Evolutionary conservation across 2,888 invertebrate genomes (phyloP), one percentile per base, ranked within the genome.

Genomic region (Hypsopygia costalis): DNA sequence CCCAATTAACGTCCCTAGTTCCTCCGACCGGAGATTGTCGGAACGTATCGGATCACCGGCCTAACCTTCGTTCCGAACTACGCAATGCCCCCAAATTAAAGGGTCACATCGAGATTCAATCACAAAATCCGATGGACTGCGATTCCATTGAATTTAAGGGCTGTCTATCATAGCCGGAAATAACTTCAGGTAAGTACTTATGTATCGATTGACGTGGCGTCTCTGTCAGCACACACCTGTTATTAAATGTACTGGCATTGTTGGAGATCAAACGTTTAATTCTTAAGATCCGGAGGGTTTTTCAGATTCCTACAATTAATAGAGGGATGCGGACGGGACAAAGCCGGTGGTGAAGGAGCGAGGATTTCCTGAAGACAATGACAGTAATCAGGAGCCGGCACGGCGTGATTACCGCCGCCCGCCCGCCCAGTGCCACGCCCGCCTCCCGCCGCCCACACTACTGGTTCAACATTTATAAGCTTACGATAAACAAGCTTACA

Each of bases 361-460:
- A 72, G 66, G 70, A 71, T 71, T 70, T 71, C 64, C 61, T 58
- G 53, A 67, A 79, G 76, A 82, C 81, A 82, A 81, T 79, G 62
- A 69, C 58, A 60, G 76, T 77, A 80, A 81, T 81, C 79, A 80
- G 63, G 55, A 57, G 62, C 52, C 52, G 45, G 52, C 49, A 51
- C 57, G 55, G 60, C 69, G 62, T 64, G 69, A 73, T 69, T 69
- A 69, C 65, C 62, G 49, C 58, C 51, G 49, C 49, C 48, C 49
- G 11, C 48, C 34, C 55, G 42, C 45, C 37, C 42, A 40, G 43
- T 47, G 43, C 38, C 41, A 40, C 47, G 34, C 47, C 49, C n/a
- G n/a, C 42, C 62, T 55, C 55, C 64, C 67, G 68, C 71, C n/a
- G n/a, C n/a, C n/a, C n/a, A n/a, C n/a, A n/a, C n/a, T n/a, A n/a